Percentiles rank a stretch among this genome's conserved stretches.
Conservation (phyloP, 2,888 invertebrate species). For the Harpalus rufipes region DNA sequence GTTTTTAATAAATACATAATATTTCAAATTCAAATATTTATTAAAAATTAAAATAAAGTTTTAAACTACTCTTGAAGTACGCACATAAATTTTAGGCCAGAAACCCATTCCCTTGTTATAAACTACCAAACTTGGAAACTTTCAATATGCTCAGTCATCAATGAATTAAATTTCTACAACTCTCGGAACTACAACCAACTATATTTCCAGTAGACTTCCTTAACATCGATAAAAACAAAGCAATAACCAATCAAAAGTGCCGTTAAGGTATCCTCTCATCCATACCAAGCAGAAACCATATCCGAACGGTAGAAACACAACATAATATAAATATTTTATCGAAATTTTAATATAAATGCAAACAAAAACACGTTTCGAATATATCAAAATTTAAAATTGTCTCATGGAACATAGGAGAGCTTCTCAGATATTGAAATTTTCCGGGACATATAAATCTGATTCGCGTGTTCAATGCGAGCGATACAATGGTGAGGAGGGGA, state of each 20-base stretch:
- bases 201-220: constrained; percentile 21
- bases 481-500: constrained; percentile 28
- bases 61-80: neutral
- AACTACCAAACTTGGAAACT: constrained; percentile 21
- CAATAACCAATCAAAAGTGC: constrained; percentile 38
- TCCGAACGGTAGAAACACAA: neutral
- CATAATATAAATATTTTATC: constrained; percentile 54
- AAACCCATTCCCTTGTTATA: neutral
- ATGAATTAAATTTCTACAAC: constrained; percentile 7
- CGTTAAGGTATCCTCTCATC: constrained; percentile 21
- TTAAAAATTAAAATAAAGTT: neutral
- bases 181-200: constrained; percentile 1
- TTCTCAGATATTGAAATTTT: constrained; percentile 65
- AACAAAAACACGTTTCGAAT: constrained; percentile 62
- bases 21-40: no score
- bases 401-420: constrained; percentile 57
- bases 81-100: neutral
- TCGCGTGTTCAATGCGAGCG: constrained; percentile 34
- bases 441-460: constrained; percentile 65
- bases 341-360: constrained; percentile 67
- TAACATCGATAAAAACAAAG: constrained; percentile 24
- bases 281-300: constrained; percentile 16
- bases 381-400: constrained; percentile 66
- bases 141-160: constrained; percentile 20
- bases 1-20: no score